Evolutionary conservation across 2,113 vertebrate species (phyloP), one percentile per base, ranked within the genome.

Genomic region (Catagonus wagneri): DNA sequence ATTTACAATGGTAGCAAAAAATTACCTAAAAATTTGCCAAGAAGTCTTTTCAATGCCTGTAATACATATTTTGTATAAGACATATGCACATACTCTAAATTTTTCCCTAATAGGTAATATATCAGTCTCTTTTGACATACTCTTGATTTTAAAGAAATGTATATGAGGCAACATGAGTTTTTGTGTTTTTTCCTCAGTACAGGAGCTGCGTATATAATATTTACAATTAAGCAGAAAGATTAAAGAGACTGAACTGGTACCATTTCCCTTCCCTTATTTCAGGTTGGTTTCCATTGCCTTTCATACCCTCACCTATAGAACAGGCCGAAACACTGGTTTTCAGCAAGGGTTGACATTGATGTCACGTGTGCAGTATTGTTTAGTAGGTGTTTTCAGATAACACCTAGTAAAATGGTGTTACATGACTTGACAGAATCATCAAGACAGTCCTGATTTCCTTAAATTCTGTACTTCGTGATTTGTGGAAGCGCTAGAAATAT

Each of bases 141-240:
- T 61, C 32, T 50, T 80, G 44, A 80, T 39, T 84, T 63, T 36
- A 19, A 60, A 75, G 58, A 90, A 75, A 71, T 78, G 11, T 10
- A 52, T 29, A 34, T 23, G 29, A 91, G 39, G 17, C 36, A 83
- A 74, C n/a, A 72, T 23, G 56, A 74, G 17, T 58, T 65, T 78
- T 78, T 83, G 79, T 44, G n/a, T 80, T 75, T 44, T 27, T 81
- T 83, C 23, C 50, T 92, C 14, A 54, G 2, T 34, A 60, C 14
- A 79, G n/a, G 7, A 89, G 15, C 27, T 86, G 36, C 3, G 2
- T 72, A 32, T 10, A 68, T 68, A 61, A 80, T 78, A 71, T 83
- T 93, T 95, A 76, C 16, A 65, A 36, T 61, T 78, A 50, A 89
- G 56, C 72, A 94, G 92, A 83, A 94, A 87, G 84, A 88, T 60